Base-by-base conservation (phyloP, 2,113 vertebrate species). In the Paralichthys olivaceus region DNA sequence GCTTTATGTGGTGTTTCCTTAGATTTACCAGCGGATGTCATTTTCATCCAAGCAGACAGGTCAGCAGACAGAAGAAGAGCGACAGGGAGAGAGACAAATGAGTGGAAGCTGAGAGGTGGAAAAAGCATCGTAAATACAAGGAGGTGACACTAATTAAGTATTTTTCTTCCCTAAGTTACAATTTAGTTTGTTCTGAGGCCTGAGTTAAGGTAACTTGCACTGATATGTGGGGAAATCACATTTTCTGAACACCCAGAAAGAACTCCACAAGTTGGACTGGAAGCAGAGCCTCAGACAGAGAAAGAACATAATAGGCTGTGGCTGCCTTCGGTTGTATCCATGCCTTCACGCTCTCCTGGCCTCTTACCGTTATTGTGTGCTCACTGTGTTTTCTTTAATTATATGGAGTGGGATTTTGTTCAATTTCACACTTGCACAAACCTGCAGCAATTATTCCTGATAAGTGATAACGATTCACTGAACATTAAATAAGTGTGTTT, bases 391-490 rank as follows among this genome's bases (percentile, higher is more conserved):
- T 84, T 85, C 84, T 88, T 83, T 91, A 90, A 91, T 93, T 91
- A 90, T 87, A 88, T 84, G 83, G 87, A 87, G 83, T 83, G 75
- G 74, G 83, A 91, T 90, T 91, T 85, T 80, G 86, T 93, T 90
- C 91, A 92, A 90, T 93, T 93, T 93, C 90, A 93, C 91, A 92
- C 86, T 90, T 78, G 89, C 84, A 72, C 90, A 91, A 91, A 90
- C 90, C 81, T 76, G 83, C 72, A 85, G 67, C 86, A 92, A 93
- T 93, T 92, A 92, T 90, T 91, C 69, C 84, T 76, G 91, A 90
- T 87, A 90, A 86, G 87, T 90, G 88, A 92, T 92, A 92, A 89
- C 58, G 78, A 90, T 81, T 92, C 80, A 78, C 26, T 83, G 85
- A 91, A 88, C 83, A 83, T 85, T 75, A 87, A 87, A 84, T 79